phyloP scores from a whole-genome alignment of 2,888 invertebrate genomes.

The Stramonita haemastoma region DNA sequence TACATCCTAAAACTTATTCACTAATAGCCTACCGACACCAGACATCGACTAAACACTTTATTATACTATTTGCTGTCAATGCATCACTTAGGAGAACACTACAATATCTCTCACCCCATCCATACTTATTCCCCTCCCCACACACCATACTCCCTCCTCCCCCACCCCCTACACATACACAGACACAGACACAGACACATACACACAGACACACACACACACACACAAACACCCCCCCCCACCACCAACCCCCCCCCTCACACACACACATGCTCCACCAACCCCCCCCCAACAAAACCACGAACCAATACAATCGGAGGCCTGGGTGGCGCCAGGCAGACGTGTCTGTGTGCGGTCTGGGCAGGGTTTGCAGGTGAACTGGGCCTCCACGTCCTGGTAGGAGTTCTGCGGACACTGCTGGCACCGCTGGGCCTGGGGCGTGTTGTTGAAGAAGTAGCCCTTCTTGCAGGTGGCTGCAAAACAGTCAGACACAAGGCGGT shows the following conservation, averaged over 20 bases:
- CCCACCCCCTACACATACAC: not conserved
- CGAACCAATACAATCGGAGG: slow-evolving; percentile 44
- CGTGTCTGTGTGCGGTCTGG: slow-evolving; percentile 35
- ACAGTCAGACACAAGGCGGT: not conserved
- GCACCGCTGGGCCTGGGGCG: slow-evolving; percentile 22
- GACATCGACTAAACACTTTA: no score
- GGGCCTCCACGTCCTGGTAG: slow-evolving; percentile 38
- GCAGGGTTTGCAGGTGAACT: slow-evolving; percentile 41
- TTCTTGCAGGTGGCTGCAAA: slow-evolving; percentile 42
- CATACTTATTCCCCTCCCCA: no score
- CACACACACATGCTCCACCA: not conserved
- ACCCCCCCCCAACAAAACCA: not conserved
- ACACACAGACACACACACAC: no score
- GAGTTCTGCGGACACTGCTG: slow-evolving; percentile 37
- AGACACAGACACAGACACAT: not conserved
- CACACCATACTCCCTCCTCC: not conserved
- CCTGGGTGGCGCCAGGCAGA: not conserved
- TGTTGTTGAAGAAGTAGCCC: slow-evolving; percentile 40
- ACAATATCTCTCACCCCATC: no score
- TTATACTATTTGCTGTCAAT: no score
- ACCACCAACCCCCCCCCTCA: not conserved
- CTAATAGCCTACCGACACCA: no score
- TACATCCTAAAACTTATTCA: no score
- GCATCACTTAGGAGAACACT: no score
- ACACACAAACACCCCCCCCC: not conserved